Evolutionary conservation across 2,888 invertebrate genomes (phyloP), one percentile per base, ranked within the genome.

Genomic region (Catocala sponsa): DNA sequence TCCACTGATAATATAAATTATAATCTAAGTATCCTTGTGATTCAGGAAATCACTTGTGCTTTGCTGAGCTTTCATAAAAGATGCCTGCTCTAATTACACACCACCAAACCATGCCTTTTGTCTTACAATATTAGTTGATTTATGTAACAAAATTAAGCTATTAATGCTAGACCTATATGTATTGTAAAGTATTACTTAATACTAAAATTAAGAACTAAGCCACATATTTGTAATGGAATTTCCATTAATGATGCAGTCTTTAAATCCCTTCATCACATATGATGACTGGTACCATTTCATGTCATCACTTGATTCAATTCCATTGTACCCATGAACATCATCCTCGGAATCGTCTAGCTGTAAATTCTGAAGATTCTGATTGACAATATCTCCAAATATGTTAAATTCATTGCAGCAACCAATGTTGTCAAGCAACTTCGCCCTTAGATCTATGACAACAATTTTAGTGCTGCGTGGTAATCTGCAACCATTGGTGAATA

Each of bases 201-300:
- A 42, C 42, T n/a, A 15, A 7, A 35, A 50, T 82, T 77, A 84
- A 67, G 82, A 84, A 59, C 84, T 79, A 38, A 86, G 70, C 95
- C 95, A 96, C 48, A 87, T 79, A 76, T 95, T 95, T 11, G 94
- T 93, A 25, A 95, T 89, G 10, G 95, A 95, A 72, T 86, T 89
- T 38, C 95, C 95, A 85, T 95, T 93, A 11, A 95, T 88, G 81
- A 92, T 81, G 75, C 91, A 92, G 79, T 95, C 95, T 88, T 95
- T 95, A 75, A 95, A 96, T 13, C 95, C 96, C 81, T 95, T 95
- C 85, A 96, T 89, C 35, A 94, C 84, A 82, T 92, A 91, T 55
- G 88, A 93, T 13, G 94, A 95, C 76, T 95, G 95, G 82, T 92
- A 95, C 96, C 96, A 96, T 55, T 83, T 85, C 9, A 76, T 71